Evolutionary conservation across 2,113 vertebrate species (phyloP).

Genomic region (Bubo bubo): DNA sequence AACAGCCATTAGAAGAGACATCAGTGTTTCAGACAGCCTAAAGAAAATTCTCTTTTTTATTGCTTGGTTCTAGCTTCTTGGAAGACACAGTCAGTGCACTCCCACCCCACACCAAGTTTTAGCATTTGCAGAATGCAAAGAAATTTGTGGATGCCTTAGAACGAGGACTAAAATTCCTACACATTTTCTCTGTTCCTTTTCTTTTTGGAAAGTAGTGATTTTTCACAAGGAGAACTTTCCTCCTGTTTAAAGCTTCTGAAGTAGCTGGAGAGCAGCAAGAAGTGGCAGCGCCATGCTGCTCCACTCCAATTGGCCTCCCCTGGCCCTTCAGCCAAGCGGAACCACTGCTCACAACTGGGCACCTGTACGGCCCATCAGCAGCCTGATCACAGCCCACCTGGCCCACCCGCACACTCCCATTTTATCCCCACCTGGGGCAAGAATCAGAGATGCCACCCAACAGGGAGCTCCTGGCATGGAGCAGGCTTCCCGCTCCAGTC

Average conservation of each 20-base stretch:
- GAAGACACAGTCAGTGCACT: not conserved
- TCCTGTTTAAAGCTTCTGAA: not conserved
- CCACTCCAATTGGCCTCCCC: not conserved
- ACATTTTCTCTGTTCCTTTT: not conserved
- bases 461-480: not conserved
- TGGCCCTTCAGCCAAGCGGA: not conserved
- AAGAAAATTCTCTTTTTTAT: not conserved
- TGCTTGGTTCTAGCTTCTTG: not conserved
- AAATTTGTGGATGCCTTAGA: not conserved
- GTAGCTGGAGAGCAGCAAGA: not conserved
- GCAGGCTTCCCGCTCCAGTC: not conserved
- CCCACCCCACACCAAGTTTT: not conserved
- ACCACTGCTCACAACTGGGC: not conserved
- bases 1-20: not conserved
- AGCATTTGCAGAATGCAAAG: not conserved
- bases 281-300: not conserved
- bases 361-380: accelerated
- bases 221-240: not conserved
- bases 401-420: not conserved
- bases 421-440: not conserved
- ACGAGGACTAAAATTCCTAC: not conserved
- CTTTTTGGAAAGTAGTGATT: not conserved
- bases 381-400: accelerated
- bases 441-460: not conserved
- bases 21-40: not conserved